Conservation (phyloP, 2,888 invertebrate genomes). For the Oscheius sp. region DNA sequence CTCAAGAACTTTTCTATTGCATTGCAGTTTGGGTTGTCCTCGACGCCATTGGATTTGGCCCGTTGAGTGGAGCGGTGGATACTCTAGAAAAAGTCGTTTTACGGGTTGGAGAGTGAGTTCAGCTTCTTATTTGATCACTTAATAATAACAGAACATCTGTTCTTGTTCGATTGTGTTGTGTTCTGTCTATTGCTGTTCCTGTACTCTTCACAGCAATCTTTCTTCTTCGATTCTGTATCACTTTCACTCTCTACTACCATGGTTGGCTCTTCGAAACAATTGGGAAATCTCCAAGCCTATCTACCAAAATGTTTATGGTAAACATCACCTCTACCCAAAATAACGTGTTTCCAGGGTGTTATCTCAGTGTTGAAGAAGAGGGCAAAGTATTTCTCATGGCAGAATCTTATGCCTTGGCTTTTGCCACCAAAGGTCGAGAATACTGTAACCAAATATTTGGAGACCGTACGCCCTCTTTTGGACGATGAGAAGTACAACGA, state of each 20-base stretch:
- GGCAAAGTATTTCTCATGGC: constrained; percentile 54
- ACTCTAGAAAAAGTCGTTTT: constrained; percentile 16
- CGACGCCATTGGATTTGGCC: constrained; percentile 29
- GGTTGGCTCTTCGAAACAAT: constrained; percentile 62
- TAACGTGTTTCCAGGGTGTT: constrained; percentile 32
- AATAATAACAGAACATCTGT: constrained; percentile 16
- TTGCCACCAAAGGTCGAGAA: constrained; percentile 51
- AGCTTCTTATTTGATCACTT: background rate
- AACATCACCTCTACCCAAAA: background rate
- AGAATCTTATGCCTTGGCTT: constrained; percentile 55
- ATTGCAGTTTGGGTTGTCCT: constrained; percentile 23
- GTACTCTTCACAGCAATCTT: constrained; percentile 23
- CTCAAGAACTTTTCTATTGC: constrained; percentile 24
- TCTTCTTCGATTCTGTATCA: constrained; percentile 38
- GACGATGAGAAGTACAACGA: constrained; percentile 48
- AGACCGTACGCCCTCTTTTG: constrained; percentile 57
- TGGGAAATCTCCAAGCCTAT: constrained; percentile 53
- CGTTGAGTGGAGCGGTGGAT: constrained; percentile 3
- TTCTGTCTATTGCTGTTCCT: constrained; percentile 32
- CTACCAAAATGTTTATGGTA: constrained; percentile 59
- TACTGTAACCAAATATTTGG: constrained; percentile 52
- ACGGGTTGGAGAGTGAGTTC: constrained; percentile 14
- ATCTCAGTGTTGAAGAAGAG: constrained; percentile 39
- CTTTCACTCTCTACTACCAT: constrained; percentile 47
- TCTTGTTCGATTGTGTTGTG: constrained; percentile 15